Evolutionary conservation across 2,888 invertebrate genomes (phyloP).

Genomic region (Diarsia mendica): DNA sequence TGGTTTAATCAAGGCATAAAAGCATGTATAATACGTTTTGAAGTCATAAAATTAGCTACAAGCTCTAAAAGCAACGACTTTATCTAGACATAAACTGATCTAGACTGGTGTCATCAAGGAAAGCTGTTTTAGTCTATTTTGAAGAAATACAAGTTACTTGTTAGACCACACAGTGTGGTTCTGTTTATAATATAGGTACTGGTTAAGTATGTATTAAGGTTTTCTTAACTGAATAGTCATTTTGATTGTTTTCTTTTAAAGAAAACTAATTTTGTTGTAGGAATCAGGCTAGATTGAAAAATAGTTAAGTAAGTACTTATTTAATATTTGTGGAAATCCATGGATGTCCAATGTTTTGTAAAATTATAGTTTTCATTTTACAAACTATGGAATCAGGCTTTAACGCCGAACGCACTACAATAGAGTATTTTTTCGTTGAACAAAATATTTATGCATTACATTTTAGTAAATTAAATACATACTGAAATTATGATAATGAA

Average conservation of each 20-base stretch:
- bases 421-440: too few relatives aligned
- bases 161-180: slow-evolving; percentile 28
- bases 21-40: slow-evolving; percentile 19
- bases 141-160: neutral
- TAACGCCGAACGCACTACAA: neutral
- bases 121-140: neutral
- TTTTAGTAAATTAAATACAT: too few relatives aligned
- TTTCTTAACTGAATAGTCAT: neutral
- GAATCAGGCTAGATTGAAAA: neutral
- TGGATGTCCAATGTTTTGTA: neutral
- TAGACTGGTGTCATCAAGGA: slow-evolving; percentile 10
- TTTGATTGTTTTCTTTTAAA: neutral
- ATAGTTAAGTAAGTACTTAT: too few relatives aligned
- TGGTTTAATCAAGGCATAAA: slow-evolving; percentile 21
- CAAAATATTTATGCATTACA: too few relatives aligned
- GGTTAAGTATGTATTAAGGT: neutral
- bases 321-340: neutral
- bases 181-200: neutral
- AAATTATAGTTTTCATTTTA: neutral
- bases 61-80: neutral
- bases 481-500: too few relatives aligned
- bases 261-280: neutral
- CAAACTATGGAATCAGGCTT: neutral
- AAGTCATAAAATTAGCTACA: slow-evolving; percentile 43
- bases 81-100: slow-evolving; percentile 40